These are phyloP conservation scores for Panulirus ornatus DNA, from an alignment of 1,140 invertebrate species.

Conservation along the genomic window DNA sequence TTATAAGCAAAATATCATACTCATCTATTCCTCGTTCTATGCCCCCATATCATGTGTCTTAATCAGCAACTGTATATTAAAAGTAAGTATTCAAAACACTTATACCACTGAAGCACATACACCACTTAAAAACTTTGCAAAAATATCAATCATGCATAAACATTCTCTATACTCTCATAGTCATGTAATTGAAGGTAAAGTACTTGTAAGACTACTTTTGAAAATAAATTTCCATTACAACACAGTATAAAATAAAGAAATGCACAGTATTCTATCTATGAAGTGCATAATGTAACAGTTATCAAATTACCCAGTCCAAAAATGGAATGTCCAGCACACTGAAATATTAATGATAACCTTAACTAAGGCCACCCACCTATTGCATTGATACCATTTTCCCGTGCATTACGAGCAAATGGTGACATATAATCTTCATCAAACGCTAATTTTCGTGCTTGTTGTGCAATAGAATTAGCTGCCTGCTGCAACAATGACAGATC, in stretches of 20 bases:
- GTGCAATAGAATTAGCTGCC: conserved; percentile 95
- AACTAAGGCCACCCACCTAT: conserved; percentile 83
- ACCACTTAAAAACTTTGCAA: not conserved
- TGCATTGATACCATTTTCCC: conserved; percentile 94
- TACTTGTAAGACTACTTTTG: not conserved
- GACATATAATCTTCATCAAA: conserved; percentile 96
- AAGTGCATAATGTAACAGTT: not conserved
- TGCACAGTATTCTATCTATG: not conserved
- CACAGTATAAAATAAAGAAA: conserved; percentile 6
- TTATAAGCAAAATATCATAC: not conserved
- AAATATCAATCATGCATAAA: not conserved
- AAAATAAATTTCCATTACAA: not conserved
- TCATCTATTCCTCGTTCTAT: not conserved
- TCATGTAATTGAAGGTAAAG: not conserved
- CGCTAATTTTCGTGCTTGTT: conserved; percentile 94
- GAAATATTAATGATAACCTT: not conserved
- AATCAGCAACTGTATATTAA: not conserved
- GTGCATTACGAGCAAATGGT: conserved; percentile 94
- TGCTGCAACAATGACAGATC: conserved; percentile 89
- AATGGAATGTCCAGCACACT: not conserved
- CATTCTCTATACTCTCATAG: not conserved
- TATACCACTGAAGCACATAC: not conserved
- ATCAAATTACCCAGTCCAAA: too few relatives aligned
- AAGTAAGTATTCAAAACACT: not conserved
- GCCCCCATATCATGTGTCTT: not conserved